These are phyloP conservation scores for Agrenia bidenticulata DNA, from an alignment of 2,888 invertebrate genomes.

Conservation along the genomic window DNA sequence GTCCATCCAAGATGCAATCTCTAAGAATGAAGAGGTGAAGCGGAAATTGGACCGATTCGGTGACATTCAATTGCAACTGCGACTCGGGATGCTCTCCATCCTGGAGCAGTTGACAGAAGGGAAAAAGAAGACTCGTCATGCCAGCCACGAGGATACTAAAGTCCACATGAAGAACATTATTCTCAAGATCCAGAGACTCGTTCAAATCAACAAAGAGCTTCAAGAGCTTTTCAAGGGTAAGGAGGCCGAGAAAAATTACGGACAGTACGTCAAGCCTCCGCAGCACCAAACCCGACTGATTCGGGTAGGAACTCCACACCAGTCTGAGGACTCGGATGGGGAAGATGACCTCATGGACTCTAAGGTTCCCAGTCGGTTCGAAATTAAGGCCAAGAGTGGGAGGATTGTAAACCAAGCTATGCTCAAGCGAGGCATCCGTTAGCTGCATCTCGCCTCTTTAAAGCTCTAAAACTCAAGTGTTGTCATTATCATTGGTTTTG, in stretches of 20 bases:
- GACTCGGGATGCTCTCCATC: slow-evolving; percentile 40
- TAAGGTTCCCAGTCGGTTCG: slow-evolving; percentile 43
- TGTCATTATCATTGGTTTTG: too few relatives aligned
- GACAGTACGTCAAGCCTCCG: slow-evolving; percentile 33
- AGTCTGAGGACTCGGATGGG: slow-evolving; percentile 40
- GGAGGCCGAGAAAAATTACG: slow-evolving; percentile 37
- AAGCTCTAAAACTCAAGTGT: too few relatives aligned
- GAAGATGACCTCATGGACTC: slow-evolving; percentile 42
- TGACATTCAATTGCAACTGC: slow-evolving; percentile 34
- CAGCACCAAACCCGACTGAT: slow-evolving; percentile 36
- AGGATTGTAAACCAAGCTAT: slow-evolving; percentile 42
- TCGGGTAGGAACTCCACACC: slow-evolving; percentile 45
- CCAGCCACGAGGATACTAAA: slow-evolving; percentile 22
- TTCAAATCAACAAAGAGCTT: slow-evolving; percentile 25
- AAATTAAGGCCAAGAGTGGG: slow-evolving; percentile 47
- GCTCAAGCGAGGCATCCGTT: slow-evolving; percentile 41
- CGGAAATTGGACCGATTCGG: slow-evolving; percentile 39
- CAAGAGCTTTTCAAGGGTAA: slow-evolving; percentile 19
- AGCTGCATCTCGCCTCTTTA: too few relatives aligned
- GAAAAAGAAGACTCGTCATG: slow-evolving; percentile 24
- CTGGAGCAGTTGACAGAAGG: slow-evolving; percentile 43
- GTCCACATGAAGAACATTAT: slow-evolving; percentile 32
- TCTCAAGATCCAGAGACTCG: slow-evolving; percentile 28
- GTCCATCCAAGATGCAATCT: slow-evolving; percentile 26
- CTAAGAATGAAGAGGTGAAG: slow-evolving; percentile 24